Evolutionary conservation across 2,888 invertebrate species (phyloP).

Genomic region (Ochropacha duplaris): DNA sequence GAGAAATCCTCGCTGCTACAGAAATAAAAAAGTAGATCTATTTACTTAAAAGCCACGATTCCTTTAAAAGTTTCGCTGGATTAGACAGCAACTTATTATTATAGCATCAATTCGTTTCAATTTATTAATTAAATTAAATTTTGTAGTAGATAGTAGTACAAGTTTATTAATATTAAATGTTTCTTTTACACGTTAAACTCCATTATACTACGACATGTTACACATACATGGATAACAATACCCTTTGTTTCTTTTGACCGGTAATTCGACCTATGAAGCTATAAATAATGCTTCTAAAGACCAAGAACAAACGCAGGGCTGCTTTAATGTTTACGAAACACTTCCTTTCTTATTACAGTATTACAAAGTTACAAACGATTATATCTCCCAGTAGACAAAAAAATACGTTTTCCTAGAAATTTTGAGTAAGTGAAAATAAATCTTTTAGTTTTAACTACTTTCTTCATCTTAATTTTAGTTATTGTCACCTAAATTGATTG

Average conservation of each 20-base stretch:
- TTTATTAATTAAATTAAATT: too few relatives aligned
- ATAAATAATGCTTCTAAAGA: slow-evolving; percentile 4
- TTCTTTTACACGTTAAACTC: neutral
- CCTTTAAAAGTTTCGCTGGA: neutral
- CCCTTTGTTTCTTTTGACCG: neutral
- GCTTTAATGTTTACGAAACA: neutral
- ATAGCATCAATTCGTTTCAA: neutral
- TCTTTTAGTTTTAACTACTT: neutral
- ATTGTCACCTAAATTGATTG: neutral
- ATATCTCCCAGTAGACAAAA: neutral
- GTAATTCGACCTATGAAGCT: neutral
- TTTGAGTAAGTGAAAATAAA: neutral
- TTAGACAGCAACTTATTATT: neutral
- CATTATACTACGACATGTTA: neutral
- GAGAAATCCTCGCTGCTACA: slow-evolving; percentile 20
- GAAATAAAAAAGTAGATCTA: slow-evolving; percentile 26
- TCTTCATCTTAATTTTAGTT: neutral
- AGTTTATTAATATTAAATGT: neutral
- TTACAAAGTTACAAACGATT: neutral
- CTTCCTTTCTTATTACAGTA: neutral
- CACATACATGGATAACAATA: neutral
- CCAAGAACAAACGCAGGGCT: slow-evolving; percentile 28
- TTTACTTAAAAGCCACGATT: slow-evolving; percentile 11
- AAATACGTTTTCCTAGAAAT: neutral
- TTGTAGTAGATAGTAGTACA: too few relatives aligned